Percentiles rank a stretch among this genome's conserved stretches.
These are phyloP conservation scores for Leptura quadrifasciata DNA, from an alignment of 2,888 invertebrate species.

Conservation along the genomic window DNA sequence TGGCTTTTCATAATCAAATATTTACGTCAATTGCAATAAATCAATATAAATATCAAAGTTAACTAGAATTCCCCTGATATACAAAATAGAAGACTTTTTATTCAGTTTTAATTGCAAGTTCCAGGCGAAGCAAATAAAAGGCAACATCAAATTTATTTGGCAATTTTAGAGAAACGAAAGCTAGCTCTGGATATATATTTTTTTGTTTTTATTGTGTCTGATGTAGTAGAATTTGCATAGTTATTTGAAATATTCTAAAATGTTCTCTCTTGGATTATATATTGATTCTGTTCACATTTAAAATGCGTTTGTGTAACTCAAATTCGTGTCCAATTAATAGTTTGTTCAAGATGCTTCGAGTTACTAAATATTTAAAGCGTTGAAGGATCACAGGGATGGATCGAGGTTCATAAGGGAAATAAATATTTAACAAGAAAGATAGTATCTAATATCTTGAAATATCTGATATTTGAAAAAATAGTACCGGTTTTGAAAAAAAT, in stretches of 20 bases:
- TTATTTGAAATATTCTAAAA: slow-evolving; percentile 39
- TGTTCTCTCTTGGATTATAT: slow-evolving; percentile 25
- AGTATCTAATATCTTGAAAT: no score
- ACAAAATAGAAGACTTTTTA: slow-evolving; percentile 10
- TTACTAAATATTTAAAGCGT: slow-evolving; percentile 38
- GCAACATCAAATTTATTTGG: slow-evolving; percentile 41
- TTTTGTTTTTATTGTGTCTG: slow-evolving; percentile 38
- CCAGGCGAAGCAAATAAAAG: slow-evolving; percentile 17
- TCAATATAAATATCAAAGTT: slow-evolving; percentile 7
- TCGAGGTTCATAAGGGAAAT: neutral
- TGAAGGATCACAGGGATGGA: slow-evolving; percentile 5
- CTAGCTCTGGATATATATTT: slow-evolving; percentile 14
- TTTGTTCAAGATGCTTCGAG: slow-evolving; percentile 39
- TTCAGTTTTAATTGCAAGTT: slow-evolving; percentile 37
- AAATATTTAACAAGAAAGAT: no score
- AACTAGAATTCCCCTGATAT: slow-evolving; percentile 2
- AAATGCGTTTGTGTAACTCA: slow-evolving; percentile 43
- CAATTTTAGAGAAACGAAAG: slow-evolving; percentile 36
- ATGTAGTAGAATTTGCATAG: slow-evolving; percentile 37
- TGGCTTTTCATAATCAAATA: neutral
- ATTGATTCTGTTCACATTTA: slow-evolving; percentile 28
- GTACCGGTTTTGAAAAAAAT: neutral
- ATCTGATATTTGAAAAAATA: no score
- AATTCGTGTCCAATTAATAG: slow-evolving; percentile 44
- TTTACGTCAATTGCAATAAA: neutral